Evolutionary conservation across 1,140 invertebrate species (phyloP), one percentile per base, ranked within the genome.

Genomic region (Idris sp.): DNA sequence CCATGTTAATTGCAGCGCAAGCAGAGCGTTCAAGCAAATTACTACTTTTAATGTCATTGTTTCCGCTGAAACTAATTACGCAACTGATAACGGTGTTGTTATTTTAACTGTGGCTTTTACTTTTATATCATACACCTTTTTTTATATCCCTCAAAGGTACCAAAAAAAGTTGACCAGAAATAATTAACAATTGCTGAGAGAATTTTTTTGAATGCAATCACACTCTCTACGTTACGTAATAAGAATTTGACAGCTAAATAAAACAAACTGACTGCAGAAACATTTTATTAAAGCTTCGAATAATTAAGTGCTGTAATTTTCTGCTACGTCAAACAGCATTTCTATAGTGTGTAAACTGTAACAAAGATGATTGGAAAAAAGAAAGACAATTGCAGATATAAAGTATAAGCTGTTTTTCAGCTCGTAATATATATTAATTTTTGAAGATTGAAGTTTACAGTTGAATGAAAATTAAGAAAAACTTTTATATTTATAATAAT

Each of bases 231-330:
- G n/a, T n/a, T n/a, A n/a, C n/a, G n/a, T n/a, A n/a, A n/a, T n/a
- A n/a, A n/a, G n/a, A n/a, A n/a, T n/a, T n/a, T n/a, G n/a, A n/a
- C 38, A 46, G 54, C 51, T 33, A 25, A 38, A 16, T 14, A 22
- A 36, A 6, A 22, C 6, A 22, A 22, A 6, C 19, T n/a, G n/a
- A n/a, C n/a, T n/a, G n/a, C n/a, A n/a, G n/a, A n/a, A n/a, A n/a
- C n/a, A n/a, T n/a, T n/a, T n/a, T n/a, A n/a, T n/a, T n/a, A n/a
- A n/a, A 22, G 19, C 19, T 22, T 22, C 19, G 19, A 2, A 22
- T 22, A 22, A 22, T 22, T 22, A 4, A 22, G 6, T 22, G 19
- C 19, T 4, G 6, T 22, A 4, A 22, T 22, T 22, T 22, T 22
- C 19, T 22, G 19, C 19, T 6, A 4, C 19, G 6, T 13, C 38